These are phyloP conservation scores for Tamias sibiricus DNA, from an alignment of 2,113 vertebrate species.

Conservation along the genomic window DNA sequence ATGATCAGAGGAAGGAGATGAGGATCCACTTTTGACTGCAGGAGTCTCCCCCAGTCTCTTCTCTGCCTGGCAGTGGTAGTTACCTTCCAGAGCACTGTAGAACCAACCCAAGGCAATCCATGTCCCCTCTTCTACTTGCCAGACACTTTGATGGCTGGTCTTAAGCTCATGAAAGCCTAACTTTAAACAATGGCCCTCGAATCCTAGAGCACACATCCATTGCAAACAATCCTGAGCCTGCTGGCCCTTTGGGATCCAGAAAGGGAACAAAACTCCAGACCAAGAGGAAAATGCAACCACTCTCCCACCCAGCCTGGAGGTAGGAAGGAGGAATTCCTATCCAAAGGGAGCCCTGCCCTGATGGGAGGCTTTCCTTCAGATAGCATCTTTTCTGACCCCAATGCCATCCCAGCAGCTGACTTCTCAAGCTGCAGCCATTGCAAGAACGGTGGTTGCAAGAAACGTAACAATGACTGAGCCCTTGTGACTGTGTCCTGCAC, in stretches of 20 bases:
- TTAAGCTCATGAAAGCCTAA: background rate
- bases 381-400: background rate
- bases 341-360: background rate
- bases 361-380: background rate
- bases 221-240: background rate
- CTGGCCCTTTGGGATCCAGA: background rate
- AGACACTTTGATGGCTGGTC: background rate
- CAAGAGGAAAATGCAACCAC: background rate
- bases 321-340: background rate
- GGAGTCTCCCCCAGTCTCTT: background rate
- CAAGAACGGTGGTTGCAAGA: background rate
- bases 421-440: background rate
- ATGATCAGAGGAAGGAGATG: background rate
- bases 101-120: too few relatives aligned
- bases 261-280: background rate
- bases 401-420: background rate
- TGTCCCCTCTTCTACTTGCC: background rate
- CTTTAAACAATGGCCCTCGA: background rate
- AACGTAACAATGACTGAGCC: background rate
- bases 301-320: background rate
- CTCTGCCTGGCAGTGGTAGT: background rate
- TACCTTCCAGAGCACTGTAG: background rate
- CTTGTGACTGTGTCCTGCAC: background rate
- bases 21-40: background rate
- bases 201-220: background rate